phyloP scores from a whole-genome alignment of 2,113 vertebrate genomes.

The Tragelaphus buxtoni region DNA sequence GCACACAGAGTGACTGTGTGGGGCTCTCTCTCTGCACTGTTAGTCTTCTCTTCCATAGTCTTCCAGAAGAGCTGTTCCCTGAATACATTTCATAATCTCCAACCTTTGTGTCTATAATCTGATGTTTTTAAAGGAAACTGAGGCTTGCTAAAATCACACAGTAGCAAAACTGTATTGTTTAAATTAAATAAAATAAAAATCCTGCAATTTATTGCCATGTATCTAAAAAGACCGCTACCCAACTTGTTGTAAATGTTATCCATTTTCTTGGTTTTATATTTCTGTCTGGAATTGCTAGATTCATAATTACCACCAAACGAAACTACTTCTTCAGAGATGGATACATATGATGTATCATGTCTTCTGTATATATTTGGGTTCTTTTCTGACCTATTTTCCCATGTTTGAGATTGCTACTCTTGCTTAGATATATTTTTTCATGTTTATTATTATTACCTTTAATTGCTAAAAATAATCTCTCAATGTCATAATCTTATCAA shows the following conservation, averaged over 20 bases:
- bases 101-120: not conserved
- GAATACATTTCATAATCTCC: not conserved
- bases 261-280: slow-evolving; percentile 7
- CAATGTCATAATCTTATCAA: slow-evolving; percentile 40
- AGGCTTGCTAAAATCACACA: not conserved
- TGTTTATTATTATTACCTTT: slow-evolving; percentile 55
- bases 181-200: slow-evolving; percentile 3
- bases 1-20: not conserved
- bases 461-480: slow-evolving; percentile 40
- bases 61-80: not conserved
- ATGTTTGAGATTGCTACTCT: not conserved
- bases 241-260: not conserved
- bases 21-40: not conserved
- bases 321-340: not conserved
- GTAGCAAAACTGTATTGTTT: not conserved
- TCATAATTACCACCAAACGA: not conserved
- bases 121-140: not conserved
- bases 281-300: not conserved
- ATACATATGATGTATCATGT: not conserved
- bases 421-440: slow-evolving; percentile 5
- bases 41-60: not conserved
- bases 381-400: slow-evolving; percentile 42
- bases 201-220: not conserved
- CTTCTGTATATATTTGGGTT: not conserved
- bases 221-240: not conserved